Conservation (phyloP, 2,113 vertebrate species). For the Oreocharis arfaki region DNA sequence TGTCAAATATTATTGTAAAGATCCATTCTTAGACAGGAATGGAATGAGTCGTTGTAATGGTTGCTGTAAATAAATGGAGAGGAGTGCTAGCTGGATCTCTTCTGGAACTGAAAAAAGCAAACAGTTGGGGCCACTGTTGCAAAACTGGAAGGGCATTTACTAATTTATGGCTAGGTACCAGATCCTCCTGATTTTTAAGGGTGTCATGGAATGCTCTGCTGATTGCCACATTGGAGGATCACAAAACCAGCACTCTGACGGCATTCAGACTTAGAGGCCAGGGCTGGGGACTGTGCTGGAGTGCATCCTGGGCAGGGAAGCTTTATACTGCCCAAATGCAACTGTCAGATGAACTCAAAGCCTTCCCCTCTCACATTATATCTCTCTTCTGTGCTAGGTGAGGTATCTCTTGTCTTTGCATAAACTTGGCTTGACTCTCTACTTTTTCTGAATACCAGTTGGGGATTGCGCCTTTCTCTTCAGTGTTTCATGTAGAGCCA, state of each 20-base stretch:
- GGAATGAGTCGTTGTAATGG: background rate
- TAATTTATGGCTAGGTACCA: background rate
- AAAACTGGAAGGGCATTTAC: background rate
- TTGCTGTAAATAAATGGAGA: background rate
- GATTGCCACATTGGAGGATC: background rate
- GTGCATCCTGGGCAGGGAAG: background rate
- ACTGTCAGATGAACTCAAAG: background rate
- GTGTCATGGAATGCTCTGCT: background rate
- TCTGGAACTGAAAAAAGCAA: background rate
- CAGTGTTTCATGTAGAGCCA: background rate
- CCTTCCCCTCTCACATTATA: background rate
- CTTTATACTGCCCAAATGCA: background rate
- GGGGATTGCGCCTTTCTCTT: background rate
- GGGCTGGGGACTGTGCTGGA: background rate
- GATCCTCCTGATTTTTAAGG: background rate
- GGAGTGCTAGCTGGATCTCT: background rate
- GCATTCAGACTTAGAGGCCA: background rate
- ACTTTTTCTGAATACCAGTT: background rate
- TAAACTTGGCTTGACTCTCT: background rate
- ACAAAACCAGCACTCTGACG: background rate
- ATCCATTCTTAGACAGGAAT: background rate
- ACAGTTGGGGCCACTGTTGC: background rate
- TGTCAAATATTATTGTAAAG: background rate
- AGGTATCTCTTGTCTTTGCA: background rate
- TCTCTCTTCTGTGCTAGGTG: background rate